Evolutionary conservation across 2,888 invertebrate species (phyloP), one percentile per base, ranked within the genome.

Genomic region (Hydraecia micacea): DNA sequence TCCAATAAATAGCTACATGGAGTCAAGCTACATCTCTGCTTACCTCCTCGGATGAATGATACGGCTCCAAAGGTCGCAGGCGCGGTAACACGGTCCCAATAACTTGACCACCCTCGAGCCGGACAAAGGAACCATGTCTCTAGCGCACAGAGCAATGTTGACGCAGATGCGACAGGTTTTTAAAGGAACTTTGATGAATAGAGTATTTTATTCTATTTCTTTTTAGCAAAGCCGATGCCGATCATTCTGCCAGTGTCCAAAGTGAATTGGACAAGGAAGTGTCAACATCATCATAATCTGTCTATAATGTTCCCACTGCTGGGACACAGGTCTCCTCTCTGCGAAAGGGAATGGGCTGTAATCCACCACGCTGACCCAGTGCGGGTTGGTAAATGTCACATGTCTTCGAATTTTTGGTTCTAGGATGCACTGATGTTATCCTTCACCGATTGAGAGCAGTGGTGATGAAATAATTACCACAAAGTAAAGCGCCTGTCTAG

Each of bases 51-150:
- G 73, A 75, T 75, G 73, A 74, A 82, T 79, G 79, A 70, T 73
- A 74, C 71, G 67, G 72, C 77, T 75, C 60, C 65, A 73, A 67
- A 83, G 87, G 80, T 82, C 65, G 72, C 67, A 75, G 74, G 73
- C 66, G 69, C 78, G 63, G 73, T 49, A 80, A 75, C 79, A 77
- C 82, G 84, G 83, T 74, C 85, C 87, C 90, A 88, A 89, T 88
- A 87, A 85, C 84, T 79, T 89, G 91, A 88, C 92, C 91, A 91
- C 91, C 91, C 91, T 90, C 76, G 83, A 81, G 87, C 78, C 85
- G 81, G 83, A 88, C 90, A 88, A 86, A 87, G 86, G 83, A 81
- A 75, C 76, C 88, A 66, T 79, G 81, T 68, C 68, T 66, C n/a
- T 58, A 55, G 28, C 2, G 18, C 86, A 84, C 8, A 84, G 84